These are phyloP conservation scores for Drosophila quinaria DNA, from an alignment of 2,888 invertebrate species.

Conservation along the genomic window DNA sequence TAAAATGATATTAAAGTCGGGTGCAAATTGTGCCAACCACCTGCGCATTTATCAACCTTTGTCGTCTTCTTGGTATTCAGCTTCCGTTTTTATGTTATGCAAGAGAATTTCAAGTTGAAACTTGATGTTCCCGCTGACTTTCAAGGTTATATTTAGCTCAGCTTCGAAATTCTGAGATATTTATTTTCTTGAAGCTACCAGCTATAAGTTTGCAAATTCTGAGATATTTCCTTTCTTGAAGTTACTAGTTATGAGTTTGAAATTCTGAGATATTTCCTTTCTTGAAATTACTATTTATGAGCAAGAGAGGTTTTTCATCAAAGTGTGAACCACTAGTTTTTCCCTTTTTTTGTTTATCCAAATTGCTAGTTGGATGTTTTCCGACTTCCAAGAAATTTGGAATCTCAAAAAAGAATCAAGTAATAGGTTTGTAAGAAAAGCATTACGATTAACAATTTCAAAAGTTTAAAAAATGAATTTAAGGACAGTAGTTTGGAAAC, in stretches of 20 bases:
- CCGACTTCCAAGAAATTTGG: no score
- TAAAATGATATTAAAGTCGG: slow-evolving; percentile 20
- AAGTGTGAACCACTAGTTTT: no score
- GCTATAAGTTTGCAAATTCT: neutral
- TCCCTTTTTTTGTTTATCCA: no score
- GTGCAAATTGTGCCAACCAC: neutral
- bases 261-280: neutral
- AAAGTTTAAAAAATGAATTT: no score
- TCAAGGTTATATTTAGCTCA: neutral
- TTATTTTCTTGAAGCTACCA: neutral
- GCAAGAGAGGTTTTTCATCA: no score
- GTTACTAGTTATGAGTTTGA: neutral
- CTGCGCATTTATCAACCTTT: slow-evolving; percentile 1
- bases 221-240: neutral
- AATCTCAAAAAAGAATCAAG: no score
- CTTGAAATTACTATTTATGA: no score
- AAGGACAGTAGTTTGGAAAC: no score
- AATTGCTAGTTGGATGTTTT: no score
- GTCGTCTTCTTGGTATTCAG: neutral
- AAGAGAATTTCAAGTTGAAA: slow-evolving; percentile 7
- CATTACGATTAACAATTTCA: no score
- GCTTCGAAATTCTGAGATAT: neutral
- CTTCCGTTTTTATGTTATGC: slow-evolving; percentile 4
- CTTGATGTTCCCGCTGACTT: neutral
- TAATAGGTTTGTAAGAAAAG: no score